phyloP scores from a whole-genome alignment of 1,140 invertebrate genomes.

The Drosophila saltans region DNA sequence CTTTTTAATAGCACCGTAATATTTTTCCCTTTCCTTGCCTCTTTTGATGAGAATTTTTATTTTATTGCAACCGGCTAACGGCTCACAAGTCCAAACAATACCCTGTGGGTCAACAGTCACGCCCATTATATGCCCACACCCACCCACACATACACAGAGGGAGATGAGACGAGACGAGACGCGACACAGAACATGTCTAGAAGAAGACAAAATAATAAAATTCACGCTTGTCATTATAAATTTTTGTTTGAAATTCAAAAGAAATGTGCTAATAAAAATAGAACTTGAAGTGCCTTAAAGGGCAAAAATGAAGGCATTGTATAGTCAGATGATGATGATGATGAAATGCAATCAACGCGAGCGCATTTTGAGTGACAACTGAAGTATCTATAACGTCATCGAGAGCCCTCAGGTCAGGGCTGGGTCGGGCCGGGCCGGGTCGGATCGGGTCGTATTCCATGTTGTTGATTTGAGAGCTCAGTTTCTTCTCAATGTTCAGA shows the following conservation, averaged over 20 bases:
- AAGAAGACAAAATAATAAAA: constrained; percentile 69
- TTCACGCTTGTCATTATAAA: constrained; percentile 77
- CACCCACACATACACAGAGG: background rate
- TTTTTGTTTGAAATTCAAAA: constrained; percentile 35
- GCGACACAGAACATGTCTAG: background rate
- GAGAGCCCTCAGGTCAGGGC: constrained; percentile 60
- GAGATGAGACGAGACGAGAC: too few species aligned
- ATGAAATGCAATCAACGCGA: constrained; percentile 26
- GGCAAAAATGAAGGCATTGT: constrained; percentile 4
- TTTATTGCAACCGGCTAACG: constrained; percentile 68
- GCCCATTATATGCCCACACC: background rate
- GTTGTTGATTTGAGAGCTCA: background rate
- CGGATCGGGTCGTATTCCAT: background rate
- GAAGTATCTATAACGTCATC: constrained; percentile 78
- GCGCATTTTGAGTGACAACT: constrained; percentile 67
- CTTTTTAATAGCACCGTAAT: constrained; percentile 69
- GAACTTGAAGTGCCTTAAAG: constrained; percentile 25
- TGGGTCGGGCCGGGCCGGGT: background rate
- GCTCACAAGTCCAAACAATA: constrained; percentile 57
- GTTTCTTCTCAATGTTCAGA: constrained; percentile 17
- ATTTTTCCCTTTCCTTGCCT: constrained; percentile 5
- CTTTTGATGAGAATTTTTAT: constrained; percentile 73
- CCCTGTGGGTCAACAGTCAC: constrained; percentile 55
- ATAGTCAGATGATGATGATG: background rate
- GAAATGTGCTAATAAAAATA: constrained; percentile 32